phyloP scores from a whole-genome alignment of 2,888 invertebrate species.

The Ophion obscuratus region DNA sequence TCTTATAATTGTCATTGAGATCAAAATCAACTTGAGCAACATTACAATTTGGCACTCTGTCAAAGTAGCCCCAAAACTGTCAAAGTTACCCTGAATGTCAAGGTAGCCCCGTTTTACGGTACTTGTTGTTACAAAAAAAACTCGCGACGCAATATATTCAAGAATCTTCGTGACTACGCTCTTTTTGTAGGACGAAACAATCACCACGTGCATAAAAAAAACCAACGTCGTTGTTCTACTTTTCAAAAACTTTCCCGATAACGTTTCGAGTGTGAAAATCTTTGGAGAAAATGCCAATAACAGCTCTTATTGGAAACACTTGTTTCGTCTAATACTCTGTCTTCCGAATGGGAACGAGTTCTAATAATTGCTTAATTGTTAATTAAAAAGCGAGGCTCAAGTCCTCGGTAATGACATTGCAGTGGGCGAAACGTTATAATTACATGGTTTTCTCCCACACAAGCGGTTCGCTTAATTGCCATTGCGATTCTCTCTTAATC shows the following conservation, averaged over 20 bases:
- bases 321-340: no score
- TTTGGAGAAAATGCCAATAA: neutral
- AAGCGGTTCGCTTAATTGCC: constrained; percentile 72
- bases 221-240: neutral
- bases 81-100: no score
- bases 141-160: no score
- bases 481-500: constrained; percentile 72
- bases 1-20: no score
- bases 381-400: constrained; percentile 21
- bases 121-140: no score
- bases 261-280: neutral
- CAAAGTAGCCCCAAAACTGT: no score
- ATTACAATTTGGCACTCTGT: no score
- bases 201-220: neutral
- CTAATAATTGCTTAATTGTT: constrained; percentile 17
- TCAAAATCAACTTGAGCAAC: no score
- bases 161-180: neutral
- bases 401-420: constrained; percentile 8
- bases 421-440: constrained; percentile 28
- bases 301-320: neutral
- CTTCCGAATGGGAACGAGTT: neutral
- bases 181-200: neutral
- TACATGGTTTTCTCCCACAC: neutral
- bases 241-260: neutral
- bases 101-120: no score